Conservation (phyloP, 2,797 vertebrate species). For the Falco biarmicus region DNA sequence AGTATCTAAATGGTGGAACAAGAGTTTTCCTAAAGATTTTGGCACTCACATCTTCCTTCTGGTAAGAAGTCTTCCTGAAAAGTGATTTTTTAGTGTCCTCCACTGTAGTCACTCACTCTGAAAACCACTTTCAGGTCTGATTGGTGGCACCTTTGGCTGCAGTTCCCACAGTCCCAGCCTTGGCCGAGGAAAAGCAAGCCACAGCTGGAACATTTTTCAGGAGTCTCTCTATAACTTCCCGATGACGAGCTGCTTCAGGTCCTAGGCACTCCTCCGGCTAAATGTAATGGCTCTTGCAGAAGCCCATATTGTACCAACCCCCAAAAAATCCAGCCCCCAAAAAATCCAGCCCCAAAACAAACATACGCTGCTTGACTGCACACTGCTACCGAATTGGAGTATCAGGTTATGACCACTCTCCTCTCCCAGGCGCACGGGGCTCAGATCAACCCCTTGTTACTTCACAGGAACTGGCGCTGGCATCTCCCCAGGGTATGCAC, state of each 20-base stretch:
- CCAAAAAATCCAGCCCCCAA: not conserved
- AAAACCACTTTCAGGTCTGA: not conserved
- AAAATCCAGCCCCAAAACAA: not conserved
- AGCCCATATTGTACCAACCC: not conserved
- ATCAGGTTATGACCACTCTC: not conserved
- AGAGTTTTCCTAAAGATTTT: not conserved
- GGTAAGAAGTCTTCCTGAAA: not conserved
- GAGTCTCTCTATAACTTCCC: not conserved
- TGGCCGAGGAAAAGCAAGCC: accelerated
- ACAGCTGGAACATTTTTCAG: not conserved
- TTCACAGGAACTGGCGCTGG: not conserved
- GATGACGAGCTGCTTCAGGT: not conserved
- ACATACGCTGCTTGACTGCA: not conserved
- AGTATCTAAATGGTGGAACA: not conserved
- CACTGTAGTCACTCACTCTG: not conserved
- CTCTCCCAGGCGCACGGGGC: not conserved
- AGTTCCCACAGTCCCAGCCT: not conserved
- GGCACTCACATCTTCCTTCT: not conserved
- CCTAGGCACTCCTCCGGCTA: not conserved
- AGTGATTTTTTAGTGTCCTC: not conserved
- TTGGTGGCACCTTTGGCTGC: not conserved
- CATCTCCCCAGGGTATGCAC: not conserved
- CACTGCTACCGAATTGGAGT: not conserved
- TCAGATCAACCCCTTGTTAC: not conserved
- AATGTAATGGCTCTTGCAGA: not conserved